Conservation (phyloP, 2,888 invertebrate genomes). For the Pachliopta kotzebuea region DNA sequence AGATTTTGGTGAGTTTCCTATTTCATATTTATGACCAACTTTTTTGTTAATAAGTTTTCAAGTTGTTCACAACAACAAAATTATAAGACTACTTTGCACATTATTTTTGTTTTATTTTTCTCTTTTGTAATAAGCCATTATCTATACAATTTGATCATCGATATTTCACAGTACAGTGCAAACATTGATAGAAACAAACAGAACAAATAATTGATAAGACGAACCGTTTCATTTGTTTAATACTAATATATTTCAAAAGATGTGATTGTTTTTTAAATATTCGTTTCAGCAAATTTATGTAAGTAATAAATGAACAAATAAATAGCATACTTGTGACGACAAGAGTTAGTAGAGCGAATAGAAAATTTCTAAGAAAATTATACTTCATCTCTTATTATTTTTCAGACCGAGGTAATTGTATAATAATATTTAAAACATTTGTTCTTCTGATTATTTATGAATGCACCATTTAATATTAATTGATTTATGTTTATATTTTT, state of each 20-base stretch:
- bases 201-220: background rate
- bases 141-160: too few relatives aligned
- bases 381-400: background rate
- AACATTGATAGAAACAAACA: too few relatives aligned
- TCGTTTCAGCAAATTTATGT: conserved; percentile 20
- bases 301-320: background rate
- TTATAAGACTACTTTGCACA: background rate
- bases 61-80: background rate
- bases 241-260: background rate
- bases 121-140: background rate
- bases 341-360: background rate
- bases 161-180: too few relatives aligned
- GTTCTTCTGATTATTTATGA: background rate
- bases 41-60: background rate
- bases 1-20: conserved; percentile 22
- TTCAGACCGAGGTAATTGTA: conserved; percentile 20
- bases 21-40: background rate
- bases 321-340: background rate
- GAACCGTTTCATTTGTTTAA: background rate
- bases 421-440: background rate
- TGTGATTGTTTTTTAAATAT: background rate
- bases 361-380: background rate
- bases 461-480: background rate
- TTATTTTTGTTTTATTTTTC: background rate
- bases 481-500: background rate